Conservation (phyloP, 37 sponge, comb jelly and placozoan genomes). For the Diacarnus erythraeanus region DNA sequence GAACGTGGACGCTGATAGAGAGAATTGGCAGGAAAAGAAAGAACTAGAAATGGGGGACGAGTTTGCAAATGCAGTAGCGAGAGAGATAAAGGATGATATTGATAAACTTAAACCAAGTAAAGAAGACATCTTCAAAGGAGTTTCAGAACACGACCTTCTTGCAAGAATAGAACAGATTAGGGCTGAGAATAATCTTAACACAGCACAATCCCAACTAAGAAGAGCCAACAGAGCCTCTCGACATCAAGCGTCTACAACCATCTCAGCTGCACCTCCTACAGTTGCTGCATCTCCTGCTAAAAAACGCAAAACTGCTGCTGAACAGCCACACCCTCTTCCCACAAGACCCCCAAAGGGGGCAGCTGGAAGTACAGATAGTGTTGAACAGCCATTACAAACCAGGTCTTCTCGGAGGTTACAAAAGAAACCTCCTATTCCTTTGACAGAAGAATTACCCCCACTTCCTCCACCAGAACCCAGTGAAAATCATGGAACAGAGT, state of each 20-base stretch:
- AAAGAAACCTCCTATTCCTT: not conserved
- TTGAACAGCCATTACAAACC: not conserved
- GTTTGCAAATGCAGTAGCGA: not conserved
- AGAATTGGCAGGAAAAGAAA: not conserved
- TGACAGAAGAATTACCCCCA: not conserved
- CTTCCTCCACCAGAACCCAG: not conserved
- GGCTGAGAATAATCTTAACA: too few species aligned
- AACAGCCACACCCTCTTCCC: constrained; percentile 22
- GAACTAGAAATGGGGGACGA: not conserved
- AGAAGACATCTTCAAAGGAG: not conserved
- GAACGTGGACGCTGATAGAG: too few species aligned
- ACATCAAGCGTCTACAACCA: not conserved
- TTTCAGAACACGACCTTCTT: not conserved
- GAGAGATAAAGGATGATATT: not conserved
- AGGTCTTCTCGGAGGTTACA: not conserved
- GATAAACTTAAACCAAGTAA: too few species aligned
- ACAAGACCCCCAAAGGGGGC: not conserved
- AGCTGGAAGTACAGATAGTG: not conserved
- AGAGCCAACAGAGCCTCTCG: not conserved
- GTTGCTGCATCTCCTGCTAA: not conserved
- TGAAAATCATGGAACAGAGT: too few species aligned
- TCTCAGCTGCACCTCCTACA: not conserved
- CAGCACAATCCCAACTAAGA: too few species aligned
- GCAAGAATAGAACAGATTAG: not conserved
- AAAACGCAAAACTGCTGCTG: constrained; percentile 50